Conservation (phyloP, 30 jellyfish, hydroid and myxozoan genomes). For the Cassiopea xamachana region DNA sequence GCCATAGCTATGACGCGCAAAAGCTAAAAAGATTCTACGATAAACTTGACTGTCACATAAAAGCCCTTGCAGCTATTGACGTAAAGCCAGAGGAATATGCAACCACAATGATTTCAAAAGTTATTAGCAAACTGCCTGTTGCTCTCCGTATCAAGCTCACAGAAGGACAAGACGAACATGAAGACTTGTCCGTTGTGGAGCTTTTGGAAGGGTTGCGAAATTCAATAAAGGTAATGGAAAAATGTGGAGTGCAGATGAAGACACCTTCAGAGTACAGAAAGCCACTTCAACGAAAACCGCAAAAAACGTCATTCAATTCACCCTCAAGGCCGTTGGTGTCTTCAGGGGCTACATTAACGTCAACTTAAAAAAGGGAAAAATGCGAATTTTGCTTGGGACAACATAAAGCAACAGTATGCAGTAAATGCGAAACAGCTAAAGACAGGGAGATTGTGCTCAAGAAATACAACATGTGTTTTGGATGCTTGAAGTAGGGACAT, state of each 20-base stretch:
- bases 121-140: slow-evolving; percentile 31
- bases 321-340: background rate
- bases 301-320: background rate
- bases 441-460: slow-evolving; percentile 19
- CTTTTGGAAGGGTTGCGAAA: slow-evolving; percentile 8
- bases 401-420: slow-evolving; percentile 38
- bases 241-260: slow-evolving; percentile 31
- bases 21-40: slow-evolving; percentile 44
- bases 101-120: slow-evolving; percentile 57
- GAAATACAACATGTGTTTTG: slow-evolving; percentile 36
- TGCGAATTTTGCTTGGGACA: slow-evolving; percentile 28
- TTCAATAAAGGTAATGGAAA: slow-evolving; percentile 27
- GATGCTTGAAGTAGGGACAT: slow-evolving; percentile 45
- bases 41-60: slow-evolving; percentile 49
- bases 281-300: background rate
- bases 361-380: slow-evolving; percentile 4
- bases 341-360: slow-evolving; percentile 34
- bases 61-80: slow-evolving; percentile 52
- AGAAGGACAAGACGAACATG: slow-evolving; percentile 16
- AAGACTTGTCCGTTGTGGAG: slow-evolving; percentile 7
- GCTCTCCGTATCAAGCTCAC: slow-evolving; percentile 5
- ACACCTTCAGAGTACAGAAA: background rate
- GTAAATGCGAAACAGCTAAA: background rate
- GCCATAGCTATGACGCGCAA: slow-evolving; percentile 7
- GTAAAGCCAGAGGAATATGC: slow-evolving; percentile 21